Base-by-base conservation (phyloP, 2,797 vertebrate species). In the Astyanax mexicanus region DNA sequence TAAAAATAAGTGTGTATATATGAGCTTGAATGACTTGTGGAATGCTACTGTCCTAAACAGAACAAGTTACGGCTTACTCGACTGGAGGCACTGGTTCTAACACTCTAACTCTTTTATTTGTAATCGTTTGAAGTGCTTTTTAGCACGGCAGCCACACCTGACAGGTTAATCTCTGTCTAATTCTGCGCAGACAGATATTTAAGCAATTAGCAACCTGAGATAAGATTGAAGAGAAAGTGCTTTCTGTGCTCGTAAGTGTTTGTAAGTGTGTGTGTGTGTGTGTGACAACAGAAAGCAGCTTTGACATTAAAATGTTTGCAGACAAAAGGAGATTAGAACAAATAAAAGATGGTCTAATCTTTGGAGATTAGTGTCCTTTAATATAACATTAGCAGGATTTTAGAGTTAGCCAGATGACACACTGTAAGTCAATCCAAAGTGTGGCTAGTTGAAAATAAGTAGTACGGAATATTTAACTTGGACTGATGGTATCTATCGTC, bases 71-170 rank as follows among this genome's bases (percentile, higher is more conserved):
- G 49, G 55, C 60, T 51, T 72, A 82, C n/a, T 79, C 62, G 57
- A 61, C 57, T 55, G 49, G 35, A 61, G 51, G 9, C 11, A 65
- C 52, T 25, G 65, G 44, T 81, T 77, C 21, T 38, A 60, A 47
- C 37, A 6, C n/a, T 49, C 51, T n/a, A n/a, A 44, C 23, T 11
- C 27, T 68, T 51, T 15, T 40, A 45, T 62, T 75, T 37, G 54
- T 49, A 25, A 69, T 71, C 21, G 32, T 70, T 75, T 76, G 27
- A 76, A 67, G 65, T 58, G 44, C 49, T 74, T 81, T n/a, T 76
- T 61, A 80, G 68, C 9, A 6, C 45, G 40, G 40, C 19, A 68
- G 65, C 45, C 62, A 32, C 21, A 54, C 61, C 66, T 65, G 19
- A 64, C 55, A 47, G 13, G 35, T 58, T 69, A 68, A 73, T 55